Evolutionary conservation across 2,888 invertebrate species (phyloP), one percentile per base, ranked within the genome.

Genomic region (Acronicta aceris): DNA sequence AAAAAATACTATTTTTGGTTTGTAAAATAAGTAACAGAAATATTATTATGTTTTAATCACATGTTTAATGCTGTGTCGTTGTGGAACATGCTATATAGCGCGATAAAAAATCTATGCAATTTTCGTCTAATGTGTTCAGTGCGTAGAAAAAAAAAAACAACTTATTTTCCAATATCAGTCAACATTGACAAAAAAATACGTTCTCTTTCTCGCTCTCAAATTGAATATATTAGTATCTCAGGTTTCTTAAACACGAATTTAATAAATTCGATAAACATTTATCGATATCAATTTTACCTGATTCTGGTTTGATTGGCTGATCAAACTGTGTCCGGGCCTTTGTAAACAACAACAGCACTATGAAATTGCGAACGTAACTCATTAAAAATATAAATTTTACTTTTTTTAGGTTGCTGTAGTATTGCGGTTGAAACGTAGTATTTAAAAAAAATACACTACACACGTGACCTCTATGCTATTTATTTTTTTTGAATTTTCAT

Each of bases 181-280:
- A 17, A n/a, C 36, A 36, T 13, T 13, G 5, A 36, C 36, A 12
- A 13, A 38, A 1, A 36, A 36, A 36, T 36, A n/a, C n/a, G 38
- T 57, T 48, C 66, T 57, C 53, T 71, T 30, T 56, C 50, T 56
- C 70, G 48, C 45, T 50, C 27, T 56, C 10, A 33, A 49, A 42
- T 53, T 15, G 49, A 42, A 25, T 15, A 56, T 41, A 12, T 33
- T 46, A 48, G 9, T 36, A 21, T 67, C n/a, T 15, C 21, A 12
- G 17, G 25, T 25, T 42, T 52, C 15, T 41, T 16, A 21, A 51
- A 25, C 21, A 21, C 4, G 21, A 4, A 21, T 21, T 21, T 21
- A 21, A 21, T 21, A 21, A 21, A 4, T 3, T 21, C 21, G 21
- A 38, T n/a, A 1, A 38, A n/a, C 4, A 33, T 15, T 16, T 17